phyloP scores from a whole-genome alignment of 2,797 vertebrate species.

The Pygocentrus nattereri region DNA sequence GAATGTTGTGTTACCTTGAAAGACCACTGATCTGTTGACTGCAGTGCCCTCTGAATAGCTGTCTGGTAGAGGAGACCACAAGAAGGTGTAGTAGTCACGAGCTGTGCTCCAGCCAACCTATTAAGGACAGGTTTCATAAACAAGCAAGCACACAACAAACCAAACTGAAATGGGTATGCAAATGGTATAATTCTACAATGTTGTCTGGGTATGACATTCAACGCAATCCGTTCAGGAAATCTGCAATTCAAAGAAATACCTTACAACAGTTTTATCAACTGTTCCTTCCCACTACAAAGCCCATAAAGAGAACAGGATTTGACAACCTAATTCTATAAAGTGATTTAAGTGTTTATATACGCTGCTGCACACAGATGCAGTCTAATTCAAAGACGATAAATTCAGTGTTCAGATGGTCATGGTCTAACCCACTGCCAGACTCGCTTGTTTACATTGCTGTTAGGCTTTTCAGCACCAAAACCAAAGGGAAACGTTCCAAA shows the following conservation, averaged over 20 bases:
- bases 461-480: constrained; percentile 27
- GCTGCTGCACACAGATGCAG: constrained; percentile 23
- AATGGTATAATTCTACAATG: no score
- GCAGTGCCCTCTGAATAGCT: constrained; percentile 90
- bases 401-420: constrained; percentile 24
- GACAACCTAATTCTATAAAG: constrained; percentile 16
- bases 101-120: constrained; percentile 99
- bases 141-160: not conserved
- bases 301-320: constrained; percentile 6
- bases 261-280: constrained; percentile 2
- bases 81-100: constrained; percentile 98
- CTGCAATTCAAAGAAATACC: not conserved
- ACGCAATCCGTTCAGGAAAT: not conserved
- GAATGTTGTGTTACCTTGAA: constrained; percentile 89
- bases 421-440: constrained; percentile 33
- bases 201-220: not conserved
- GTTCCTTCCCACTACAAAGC: not conserved
- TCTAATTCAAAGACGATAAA: constrained; percentile 40
- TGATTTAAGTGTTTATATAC: not conserved
- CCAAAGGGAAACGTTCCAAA: constrained; percentile 33
- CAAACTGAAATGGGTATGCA: not conserved
- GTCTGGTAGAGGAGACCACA: constrained; percentile 98
- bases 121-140: constrained; percentile 51
- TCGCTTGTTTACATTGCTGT: constrained; percentile 29
- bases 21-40: constrained; percentile 92